Conservation (phyloP, 2,888 invertebrate genomes). For the Tenthredo mesomela region DNA sequence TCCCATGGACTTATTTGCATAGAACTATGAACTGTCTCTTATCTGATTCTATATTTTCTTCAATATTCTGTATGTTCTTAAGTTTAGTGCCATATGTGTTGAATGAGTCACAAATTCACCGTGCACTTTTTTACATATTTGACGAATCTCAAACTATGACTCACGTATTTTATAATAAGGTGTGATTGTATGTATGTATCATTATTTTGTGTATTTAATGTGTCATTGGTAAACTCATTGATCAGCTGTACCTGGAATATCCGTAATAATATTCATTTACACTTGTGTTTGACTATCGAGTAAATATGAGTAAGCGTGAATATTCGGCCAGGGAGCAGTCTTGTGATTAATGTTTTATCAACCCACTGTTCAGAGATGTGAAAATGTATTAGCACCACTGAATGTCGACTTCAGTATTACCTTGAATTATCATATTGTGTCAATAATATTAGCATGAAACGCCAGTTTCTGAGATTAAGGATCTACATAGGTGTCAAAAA, state of each 20-base stretch:
- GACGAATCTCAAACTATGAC: conserved; percentile 11
- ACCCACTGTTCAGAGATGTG: background rate
- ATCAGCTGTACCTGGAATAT: conserved; percentile 11
- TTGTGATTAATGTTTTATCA: background rate
- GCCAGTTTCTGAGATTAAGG: background rate
- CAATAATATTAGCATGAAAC: background rate
- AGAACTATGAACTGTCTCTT: background rate
- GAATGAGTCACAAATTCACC: background rate
- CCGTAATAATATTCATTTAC: background rate
- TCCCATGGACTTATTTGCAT: background rate
- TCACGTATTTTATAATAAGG: conserved; percentile 26
- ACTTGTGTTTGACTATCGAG: background rate
- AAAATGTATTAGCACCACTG: background rate
- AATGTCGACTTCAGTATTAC: conserved; percentile 11
- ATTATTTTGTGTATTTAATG: background rate
- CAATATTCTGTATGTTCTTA: background rate
- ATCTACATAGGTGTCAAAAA: background rate
- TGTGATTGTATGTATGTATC: conserved; percentile 11
- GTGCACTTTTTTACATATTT: background rate
- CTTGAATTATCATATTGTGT: conserved; percentile 9
- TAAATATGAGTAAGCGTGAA: background rate
- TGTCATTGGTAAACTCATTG: background rate
- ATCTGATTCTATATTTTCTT: conserved; percentile 19
- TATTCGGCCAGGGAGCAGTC: background rate
- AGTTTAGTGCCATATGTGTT: conserved; percentile 18